Conservation (phyloP, 2,888 invertebrate species). For the Drosophila ezoana region DNA sequence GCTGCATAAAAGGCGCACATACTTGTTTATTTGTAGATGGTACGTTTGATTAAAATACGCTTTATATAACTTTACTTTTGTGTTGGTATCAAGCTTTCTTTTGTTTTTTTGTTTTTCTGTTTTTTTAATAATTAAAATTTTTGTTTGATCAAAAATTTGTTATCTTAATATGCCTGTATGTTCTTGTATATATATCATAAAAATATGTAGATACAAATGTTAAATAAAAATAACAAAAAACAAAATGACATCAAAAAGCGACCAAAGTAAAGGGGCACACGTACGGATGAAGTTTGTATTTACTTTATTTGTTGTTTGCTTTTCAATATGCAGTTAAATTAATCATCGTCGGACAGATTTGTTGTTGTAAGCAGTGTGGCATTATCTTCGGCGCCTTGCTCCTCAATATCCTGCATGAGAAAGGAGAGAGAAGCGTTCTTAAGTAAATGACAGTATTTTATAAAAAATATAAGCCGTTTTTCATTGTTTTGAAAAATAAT, state of each 20-base stretch:
- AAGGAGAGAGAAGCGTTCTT: constrained; percentile 1
- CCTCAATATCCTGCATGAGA: constrained; percentile 78
- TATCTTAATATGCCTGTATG: constrained; percentile 44
- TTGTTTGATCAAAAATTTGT: constrained; percentile 13
- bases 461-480: too few relatives aligned
- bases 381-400: constrained; percentile 83
- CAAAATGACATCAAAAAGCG: constrained; percentile 44
- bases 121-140: constrained; percentile 25
- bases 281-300: constrained; percentile 17
- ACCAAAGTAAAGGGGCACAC: constrained; percentile 35
- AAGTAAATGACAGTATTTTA: too few relatives aligned
- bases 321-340: constrained; percentile 48
- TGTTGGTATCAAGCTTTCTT: constrained; percentile 15
- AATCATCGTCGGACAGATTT: constrained; percentile 83
- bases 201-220: constrained; percentile 3
- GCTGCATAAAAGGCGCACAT: constrained; percentile 5
- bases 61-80: constrained; percentile 14
- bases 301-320: not conserved
- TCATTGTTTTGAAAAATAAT: too few relatives aligned
- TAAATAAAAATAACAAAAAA: constrained; percentile 10
- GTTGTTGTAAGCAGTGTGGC: constrained; percentile 82
- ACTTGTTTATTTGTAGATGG: constrained; percentile 23
- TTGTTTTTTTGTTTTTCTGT: not conserved
- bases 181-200: constrained; percentile 40
- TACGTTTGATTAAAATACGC: constrained; percentile 29